These are phyloP conservation scores for Dendroctonus valens DNA, from an alignment of 1,140 invertebrate genomes.

Conservation along the genomic window DNA sequence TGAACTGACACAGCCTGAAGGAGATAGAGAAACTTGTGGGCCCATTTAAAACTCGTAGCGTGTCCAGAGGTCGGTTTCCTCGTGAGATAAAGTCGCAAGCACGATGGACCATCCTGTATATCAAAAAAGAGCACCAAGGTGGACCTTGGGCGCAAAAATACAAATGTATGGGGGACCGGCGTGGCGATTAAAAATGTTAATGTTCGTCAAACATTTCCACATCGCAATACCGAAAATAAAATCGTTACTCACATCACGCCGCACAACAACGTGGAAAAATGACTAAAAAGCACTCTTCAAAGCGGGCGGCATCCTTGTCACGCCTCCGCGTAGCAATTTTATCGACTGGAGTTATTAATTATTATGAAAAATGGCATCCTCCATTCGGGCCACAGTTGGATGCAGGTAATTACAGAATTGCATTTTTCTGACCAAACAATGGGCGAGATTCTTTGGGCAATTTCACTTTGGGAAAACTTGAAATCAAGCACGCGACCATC, in stretches of 20 bases:
- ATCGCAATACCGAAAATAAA: constrained; percentile 20
- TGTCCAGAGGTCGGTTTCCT: too few relatives aligned
- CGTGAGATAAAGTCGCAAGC: too few relatives aligned
- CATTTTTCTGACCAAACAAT: too few relatives aligned
- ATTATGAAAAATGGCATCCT: constrained; percentile 1
- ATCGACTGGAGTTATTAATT: constrained; percentile 7
- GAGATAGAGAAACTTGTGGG: too few relatives aligned
- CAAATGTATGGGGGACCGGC: constrained; percentile 8
- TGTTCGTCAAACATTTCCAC: constrained; percentile 10
- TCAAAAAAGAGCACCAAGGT: too few relatives aligned
- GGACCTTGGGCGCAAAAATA: background rate
- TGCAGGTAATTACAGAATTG: too few relatives aligned
- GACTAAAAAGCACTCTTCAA: constrained; percentile 16
- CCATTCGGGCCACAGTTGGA: too few relatives aligned
- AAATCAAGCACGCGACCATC: constrained; percentile 11
- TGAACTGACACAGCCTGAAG: too few relatives aligned
- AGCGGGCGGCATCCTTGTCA: constrained; percentile 1
- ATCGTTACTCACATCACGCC: constrained; percentile 14
- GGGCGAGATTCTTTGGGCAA: too few relatives aligned
- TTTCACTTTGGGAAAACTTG: too few relatives aligned
- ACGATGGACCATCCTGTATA: too few relatives aligned
- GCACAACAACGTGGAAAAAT: constrained; percentile 5
- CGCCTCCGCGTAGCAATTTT: constrained; percentile 13
- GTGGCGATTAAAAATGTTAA: constrained; percentile 13
- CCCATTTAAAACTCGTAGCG: too few relatives aligned